Base-by-base conservation (phyloP, 1,140 invertebrate species). In the Drosophila ananassae region DNA sequence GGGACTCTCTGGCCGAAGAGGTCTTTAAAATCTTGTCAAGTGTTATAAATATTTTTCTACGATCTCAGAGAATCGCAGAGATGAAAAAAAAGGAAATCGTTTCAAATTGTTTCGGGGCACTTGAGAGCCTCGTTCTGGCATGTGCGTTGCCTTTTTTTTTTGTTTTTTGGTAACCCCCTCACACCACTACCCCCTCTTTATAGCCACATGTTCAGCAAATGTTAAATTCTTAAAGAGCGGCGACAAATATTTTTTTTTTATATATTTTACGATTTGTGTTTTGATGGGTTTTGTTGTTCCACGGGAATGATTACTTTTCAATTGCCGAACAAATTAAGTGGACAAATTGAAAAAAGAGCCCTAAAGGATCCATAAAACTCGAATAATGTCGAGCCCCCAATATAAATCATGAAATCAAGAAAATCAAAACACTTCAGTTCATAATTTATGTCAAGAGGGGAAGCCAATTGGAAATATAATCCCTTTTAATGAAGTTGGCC, bases 21-120 rank as follows among this genome's bases (percentile, higher is more conserved):
- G 44, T 61, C 73, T 60, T 54, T 30, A 73, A 79, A 87, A 87
- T 85, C 83, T 76, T 87, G 82, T 87, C 82, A 87, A 87, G 82
- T 87, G 82, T 73, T 87, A 87, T 82, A 85, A 89, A 87, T 87
- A 87, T 85, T 87, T 78, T 76, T 82, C 83, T 72, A 82, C 82
- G 63, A 67, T 72, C 51, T 57, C 41, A 32, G 34, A 32, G 34
- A 25, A 48, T 46, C 55, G 57, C 39, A 6, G 24, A 34, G 46
- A 55, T 54, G 54, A 24, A 58, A 50, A 24, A 50, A 62, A 56
- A 73, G 81, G 56, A 74, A 82, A 85, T 77, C 71, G 66, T 77
- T 75, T 77, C 61, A 74, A 80, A 80, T 67, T 34, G 52, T 72
- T 74, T 58, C 54, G 59, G 71, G 68, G 72, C 82, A 89, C 82